These are phyloP conservation scores for Tanytarsus gracilentus DNA, from an alignment of 2,888 invertebrate species.

Conservation along the genomic window DNA sequence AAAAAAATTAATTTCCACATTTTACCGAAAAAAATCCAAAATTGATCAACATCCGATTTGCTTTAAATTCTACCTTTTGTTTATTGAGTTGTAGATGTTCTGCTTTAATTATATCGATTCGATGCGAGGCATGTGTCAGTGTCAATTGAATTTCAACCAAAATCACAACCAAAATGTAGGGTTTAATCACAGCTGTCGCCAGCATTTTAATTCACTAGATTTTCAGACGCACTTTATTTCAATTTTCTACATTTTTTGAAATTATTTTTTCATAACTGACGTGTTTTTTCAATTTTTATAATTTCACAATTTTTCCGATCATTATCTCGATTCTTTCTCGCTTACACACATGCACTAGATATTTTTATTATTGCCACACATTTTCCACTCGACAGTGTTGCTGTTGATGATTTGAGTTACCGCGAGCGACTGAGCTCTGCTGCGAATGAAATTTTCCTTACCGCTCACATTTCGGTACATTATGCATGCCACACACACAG, in stretches of 20 bases:
- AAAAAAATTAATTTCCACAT: conserved; percentile 6
- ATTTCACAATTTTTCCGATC: neutral
- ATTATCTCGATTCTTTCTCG: neutral
- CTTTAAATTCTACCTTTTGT: conserved; percentile 1
- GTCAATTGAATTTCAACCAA: neutral
- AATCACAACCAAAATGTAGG: neutral
- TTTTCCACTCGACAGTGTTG: neutral
- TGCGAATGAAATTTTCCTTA: no score
- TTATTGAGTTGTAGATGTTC: neutral
- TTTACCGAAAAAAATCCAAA: no score
- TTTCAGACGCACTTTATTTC: no score
- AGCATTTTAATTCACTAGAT: no score
- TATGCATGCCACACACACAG: no score
- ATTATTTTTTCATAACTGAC: neutral
- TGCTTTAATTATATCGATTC: neutral
- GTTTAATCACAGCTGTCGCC: no score
- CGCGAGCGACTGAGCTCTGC: neutral
- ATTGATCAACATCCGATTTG: neutral
- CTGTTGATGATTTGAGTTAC: neutral
- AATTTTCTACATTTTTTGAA: neutral
- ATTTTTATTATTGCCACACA: conserved; percentile 1
- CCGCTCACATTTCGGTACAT: no score
- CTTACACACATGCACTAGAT: conserved; percentile 3
- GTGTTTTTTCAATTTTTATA: neutral
- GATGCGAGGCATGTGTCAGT: neutral